phyloP scores from a whole-genome alignment of 2,888 invertebrate genomes.

The Cepaea hortensis region DNA sequence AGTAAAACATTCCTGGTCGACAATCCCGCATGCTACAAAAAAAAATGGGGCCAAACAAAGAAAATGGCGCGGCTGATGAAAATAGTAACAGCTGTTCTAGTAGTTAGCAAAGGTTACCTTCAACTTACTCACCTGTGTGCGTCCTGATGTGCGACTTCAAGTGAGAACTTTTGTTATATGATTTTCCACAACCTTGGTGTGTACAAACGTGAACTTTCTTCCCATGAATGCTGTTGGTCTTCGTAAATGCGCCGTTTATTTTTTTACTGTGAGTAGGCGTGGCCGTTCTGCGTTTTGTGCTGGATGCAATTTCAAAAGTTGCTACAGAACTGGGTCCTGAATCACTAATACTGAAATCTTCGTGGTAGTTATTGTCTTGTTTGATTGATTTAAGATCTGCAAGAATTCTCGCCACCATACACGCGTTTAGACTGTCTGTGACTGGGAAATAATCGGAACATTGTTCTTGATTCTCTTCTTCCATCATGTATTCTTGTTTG shows the following conservation, averaged over 20 bases:
- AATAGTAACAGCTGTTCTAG: constrained; percentile 37
- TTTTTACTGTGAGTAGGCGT: constrained; percentile 40
- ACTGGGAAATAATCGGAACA: constrained; percentile 66
- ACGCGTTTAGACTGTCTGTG: constrained; percentile 28
- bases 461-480: constrained; percentile 50
- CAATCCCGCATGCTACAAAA: not conserved
- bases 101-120: constrained; percentile 12
- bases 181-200: constrained; percentile 81
- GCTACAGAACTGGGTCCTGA: constrained; percentile 28
- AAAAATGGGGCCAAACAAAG: constrained; percentile 43
- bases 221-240: constrained; percentile 47
- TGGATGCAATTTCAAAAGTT: constrained; percentile 28
- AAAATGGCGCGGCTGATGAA: constrained; percentile 50
- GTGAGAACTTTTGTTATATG: constrained; percentile 83
- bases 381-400: constrained; percentile 80
- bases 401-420: constrained; percentile 79
- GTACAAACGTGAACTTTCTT: constrained; percentile 81
- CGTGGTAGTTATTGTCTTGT: constrained; percentile 75
- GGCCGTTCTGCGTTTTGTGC: constrained; percentile 30
- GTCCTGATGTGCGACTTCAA: constrained; percentile 82
- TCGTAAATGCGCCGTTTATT: constrained; percentile 17
- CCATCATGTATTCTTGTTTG: constrained; percentile 17
- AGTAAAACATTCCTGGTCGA: too few species aligned
- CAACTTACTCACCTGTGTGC: constrained; percentile 79
- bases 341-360: constrained; percentile 37